phyloP scores from a whole-genome alignment of 2,888 invertebrate species.

The Microctonus aethiopoides region DNA sequence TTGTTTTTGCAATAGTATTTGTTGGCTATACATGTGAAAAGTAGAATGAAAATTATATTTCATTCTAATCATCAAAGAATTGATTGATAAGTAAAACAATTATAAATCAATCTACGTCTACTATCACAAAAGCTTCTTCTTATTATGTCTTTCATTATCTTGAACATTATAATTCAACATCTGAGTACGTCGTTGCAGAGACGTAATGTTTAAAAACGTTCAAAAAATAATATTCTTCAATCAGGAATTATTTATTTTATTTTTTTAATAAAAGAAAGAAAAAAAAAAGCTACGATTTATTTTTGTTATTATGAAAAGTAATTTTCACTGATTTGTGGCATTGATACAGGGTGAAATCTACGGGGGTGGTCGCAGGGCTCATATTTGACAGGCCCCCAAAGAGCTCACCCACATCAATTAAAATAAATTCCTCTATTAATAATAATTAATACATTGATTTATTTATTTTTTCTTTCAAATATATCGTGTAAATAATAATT shows the following conservation, averaged over 20 bases:
- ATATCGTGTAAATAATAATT: background rate
- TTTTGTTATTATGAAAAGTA: slow-evolving; percentile 2
- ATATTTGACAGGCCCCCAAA: slow-evolving; percentile 53
- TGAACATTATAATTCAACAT: background rate
- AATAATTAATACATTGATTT: background rate
- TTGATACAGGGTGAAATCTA: slow-evolving; percentile 46
- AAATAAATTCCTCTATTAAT: no score
- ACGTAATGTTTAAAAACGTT: no score
- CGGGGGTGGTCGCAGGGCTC: slow-evolving; percentile 61
- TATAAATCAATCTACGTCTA: slow-evolving; percentile 10
- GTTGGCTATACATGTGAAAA: slow-evolving; percentile 13
- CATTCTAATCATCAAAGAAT: background rate
- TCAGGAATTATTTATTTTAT: no score
- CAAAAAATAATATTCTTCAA: no score
- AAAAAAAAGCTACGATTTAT: background rate
- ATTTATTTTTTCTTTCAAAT: background rate
- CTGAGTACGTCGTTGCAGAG: no score
- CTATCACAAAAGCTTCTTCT: slow-evolving; percentile 31
- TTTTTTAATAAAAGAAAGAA: background rate
- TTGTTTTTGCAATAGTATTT: slow-evolving; percentile 7
- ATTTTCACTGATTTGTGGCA: slow-evolving; percentile 9
- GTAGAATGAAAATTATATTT: background rate
- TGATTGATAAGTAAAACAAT: slow-evolving; percentile 1
- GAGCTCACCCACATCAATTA: slow-evolving; percentile 44
- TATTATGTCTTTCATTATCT: slow-evolving; percentile 5